A percentile compares a stretch with the other conserved stretches of the same genome.
Conservation (phyloP, 1,140 invertebrate species). For the Tachypleus tridentatus region DNA sequence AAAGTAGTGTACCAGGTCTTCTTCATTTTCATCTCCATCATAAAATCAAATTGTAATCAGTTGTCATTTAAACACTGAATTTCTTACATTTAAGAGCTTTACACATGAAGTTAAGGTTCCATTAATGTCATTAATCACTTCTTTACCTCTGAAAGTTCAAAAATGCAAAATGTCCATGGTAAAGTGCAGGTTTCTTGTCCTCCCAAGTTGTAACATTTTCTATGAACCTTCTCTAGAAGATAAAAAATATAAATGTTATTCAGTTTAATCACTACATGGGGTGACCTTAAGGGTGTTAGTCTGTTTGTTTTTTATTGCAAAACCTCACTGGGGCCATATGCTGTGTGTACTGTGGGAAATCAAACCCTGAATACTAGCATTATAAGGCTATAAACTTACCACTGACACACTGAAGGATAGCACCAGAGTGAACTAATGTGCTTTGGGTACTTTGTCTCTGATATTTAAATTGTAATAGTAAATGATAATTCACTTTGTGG, state of each 20-base stretch:
- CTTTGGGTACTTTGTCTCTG: too few relatives aligned
- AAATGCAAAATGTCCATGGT: constrained; percentile 94
- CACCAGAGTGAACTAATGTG: background rate
- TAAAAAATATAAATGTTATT: constrained; percentile 8
- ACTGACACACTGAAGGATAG: background rate
- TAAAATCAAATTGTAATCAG: too few relatives aligned
- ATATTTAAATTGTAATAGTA: too few relatives aligned
- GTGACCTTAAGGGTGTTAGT: background rate
- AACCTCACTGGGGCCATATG: background rate
- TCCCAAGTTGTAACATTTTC: constrained; percentile 82
- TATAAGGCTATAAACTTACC: background rate
- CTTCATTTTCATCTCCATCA: too few relatives aligned
- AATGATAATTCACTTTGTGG: too few relatives aligned
- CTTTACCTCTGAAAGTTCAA: constrained; percentile 80
- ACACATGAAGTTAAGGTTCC: too few relatives aligned
- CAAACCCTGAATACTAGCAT: background rate
- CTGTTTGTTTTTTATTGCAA: background rate
- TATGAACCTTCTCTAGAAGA: constrained; percentile 62
- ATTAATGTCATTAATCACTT: too few relatives aligned
- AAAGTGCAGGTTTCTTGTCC: constrained; percentile 77
- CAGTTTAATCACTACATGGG: background rate
- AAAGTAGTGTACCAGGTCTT: too few relatives aligned
- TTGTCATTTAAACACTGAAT: too few relatives aligned
- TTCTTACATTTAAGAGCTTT: too few relatives aligned
- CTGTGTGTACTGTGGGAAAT: background rate